Evolutionary conservation across 2,113 vertebrate genomes (phyloP).

Genomic region (Silurus meridionalis): DNA sequence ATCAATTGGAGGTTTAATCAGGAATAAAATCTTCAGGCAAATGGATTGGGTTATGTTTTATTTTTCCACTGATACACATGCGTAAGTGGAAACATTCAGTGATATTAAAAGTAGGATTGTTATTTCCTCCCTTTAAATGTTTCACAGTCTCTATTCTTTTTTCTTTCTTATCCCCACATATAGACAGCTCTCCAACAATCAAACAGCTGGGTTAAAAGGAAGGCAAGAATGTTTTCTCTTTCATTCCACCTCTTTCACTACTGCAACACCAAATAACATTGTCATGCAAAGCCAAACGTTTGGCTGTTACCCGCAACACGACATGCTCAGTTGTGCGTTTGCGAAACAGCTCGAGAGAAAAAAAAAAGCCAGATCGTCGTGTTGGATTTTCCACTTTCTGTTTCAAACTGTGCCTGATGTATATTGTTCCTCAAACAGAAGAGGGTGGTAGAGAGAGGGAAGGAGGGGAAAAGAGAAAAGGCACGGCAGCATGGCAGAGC

Average conservation of each 20-base stretch:
- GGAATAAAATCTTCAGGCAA: too few relatives aligned
- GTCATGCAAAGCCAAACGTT: slow-evolving; percentile 11
- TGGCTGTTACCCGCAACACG: slow-evolving; percentile 24
- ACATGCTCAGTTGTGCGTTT: slow-evolving; percentile 33
- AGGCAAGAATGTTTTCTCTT: slow-evolving; percentile 7
- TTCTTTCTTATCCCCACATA: neutral
- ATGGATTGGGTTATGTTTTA: too few relatives aligned
- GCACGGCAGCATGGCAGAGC: slow-evolving; percentile 41
- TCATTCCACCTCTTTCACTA: neutral
- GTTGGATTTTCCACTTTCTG: slow-evolving; percentile 52
- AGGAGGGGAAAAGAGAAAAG: neutral
- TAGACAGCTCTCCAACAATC: slow-evolving; percentile 42
- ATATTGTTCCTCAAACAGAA: slow-evolving; percentile 54
- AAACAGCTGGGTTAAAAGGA: slow-evolving; percentile 21
- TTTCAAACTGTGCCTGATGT: slow-evolving; percentile 57
- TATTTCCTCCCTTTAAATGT: neutral
- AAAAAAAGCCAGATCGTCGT: slow-evolving; percentile 12
- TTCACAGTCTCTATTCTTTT: neutral
- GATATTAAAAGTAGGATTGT: neutral
- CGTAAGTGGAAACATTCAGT: neutral
- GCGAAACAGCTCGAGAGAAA: slow-evolving; percentile 29
- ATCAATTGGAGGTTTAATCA: neutral
- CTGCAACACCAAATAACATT: slow-evolving; percentile 6
- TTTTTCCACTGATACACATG: neutral
- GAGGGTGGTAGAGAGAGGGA: slow-evolving; percentile 32